These are phyloP conservation scores for Tamandua tetradactyla DNA, from an alignment of 2,797 vertebrate genomes.

Conservation along the genomic window DNA sequence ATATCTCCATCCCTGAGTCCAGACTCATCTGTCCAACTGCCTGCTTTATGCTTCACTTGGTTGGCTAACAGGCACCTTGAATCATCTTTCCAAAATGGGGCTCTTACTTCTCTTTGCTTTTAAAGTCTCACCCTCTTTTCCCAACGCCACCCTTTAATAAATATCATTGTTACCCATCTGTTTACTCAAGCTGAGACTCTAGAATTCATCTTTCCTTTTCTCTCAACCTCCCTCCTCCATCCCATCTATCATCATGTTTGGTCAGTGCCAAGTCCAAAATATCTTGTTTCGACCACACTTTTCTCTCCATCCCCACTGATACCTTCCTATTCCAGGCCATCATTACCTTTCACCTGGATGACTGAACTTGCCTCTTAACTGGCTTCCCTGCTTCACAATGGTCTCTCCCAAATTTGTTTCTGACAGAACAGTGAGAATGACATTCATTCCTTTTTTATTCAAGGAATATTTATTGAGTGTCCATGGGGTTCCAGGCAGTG, in stretches of 20 bases:
- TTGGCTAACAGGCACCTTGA: not conserved
- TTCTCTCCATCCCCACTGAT: not conserved
- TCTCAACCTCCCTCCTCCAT: not conserved
- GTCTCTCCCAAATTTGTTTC: not conserved
- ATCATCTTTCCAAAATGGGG: not conserved
- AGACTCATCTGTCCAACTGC: not conserved
- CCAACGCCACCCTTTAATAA: not conserved
- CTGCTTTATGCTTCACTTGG: no score
- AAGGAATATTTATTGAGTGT: not conserved
- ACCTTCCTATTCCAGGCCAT: not conserved
- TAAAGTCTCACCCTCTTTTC: not conserved
- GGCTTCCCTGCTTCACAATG: not conserved
- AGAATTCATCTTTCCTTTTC: not conserved
- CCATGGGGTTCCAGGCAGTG: not conserved
- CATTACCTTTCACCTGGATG: not conserved
- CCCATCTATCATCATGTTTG: not conserved
- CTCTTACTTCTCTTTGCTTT: not conserved
- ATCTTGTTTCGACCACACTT: not conserved
- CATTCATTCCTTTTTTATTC: not conserved
- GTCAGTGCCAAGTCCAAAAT: not conserved
- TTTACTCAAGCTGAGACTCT: conserved; percentile 11
- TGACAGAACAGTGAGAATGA: not conserved
- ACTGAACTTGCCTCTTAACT: not conserved
- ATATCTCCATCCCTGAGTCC: not conserved
- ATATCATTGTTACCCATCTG: not conserved